Evolutionary conservation across 2,797 vertebrate species (phyloP).

Genomic region (Triplophysa yarkandensis): DNA sequence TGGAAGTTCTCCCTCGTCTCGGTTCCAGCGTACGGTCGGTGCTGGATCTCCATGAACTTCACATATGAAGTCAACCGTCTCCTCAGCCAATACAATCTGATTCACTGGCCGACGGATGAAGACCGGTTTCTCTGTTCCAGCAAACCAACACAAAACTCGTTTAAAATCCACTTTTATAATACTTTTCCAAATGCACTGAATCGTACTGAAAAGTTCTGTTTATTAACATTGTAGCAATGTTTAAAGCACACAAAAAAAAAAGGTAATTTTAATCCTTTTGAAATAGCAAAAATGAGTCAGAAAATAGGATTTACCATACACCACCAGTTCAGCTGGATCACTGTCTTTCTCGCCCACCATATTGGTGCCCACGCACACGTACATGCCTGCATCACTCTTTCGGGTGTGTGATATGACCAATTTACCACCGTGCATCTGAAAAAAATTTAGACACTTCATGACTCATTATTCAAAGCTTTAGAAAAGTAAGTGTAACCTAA

Average conservation of each 20-base stretch:
- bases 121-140: slow-evolving; percentile 83
- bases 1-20: slow-evolving; percentile 91
- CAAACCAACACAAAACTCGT: slow-evolving; percentile 23
- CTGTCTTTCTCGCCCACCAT: slow-evolving; percentile 98
- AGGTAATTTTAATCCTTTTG: slow-evolving; percentile 9
- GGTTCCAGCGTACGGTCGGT: slow-evolving; percentile 82
- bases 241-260: not conserved
- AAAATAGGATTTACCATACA: slow-evolving; percentile 84
- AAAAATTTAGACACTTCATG: slow-evolving; percentile 34
- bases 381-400: slow-evolving; percentile 96
- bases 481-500: not conserved
- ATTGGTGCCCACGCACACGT: slow-evolving; percentile 93
- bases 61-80: slow-evolving; percentile 85
- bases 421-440: slow-evolving; percentile 91
- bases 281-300: not conserved
- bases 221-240: not conserved
- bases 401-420: slow-evolving; percentile 95
- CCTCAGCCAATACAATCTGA: slow-evolving; percentile 88
- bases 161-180: not conserved
- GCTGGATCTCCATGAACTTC: slow-evolving; percentile 88
- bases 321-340: slow-evolving; percentile 93
- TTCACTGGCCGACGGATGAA: slow-evolving; percentile 84
- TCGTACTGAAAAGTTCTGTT: not conserved
- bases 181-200: not conserved
- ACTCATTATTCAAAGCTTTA: not conserved